phyloP scores from a whole-genome alignment of 2,888 invertebrate genomes.

The Sepiola atlantica region DNA sequence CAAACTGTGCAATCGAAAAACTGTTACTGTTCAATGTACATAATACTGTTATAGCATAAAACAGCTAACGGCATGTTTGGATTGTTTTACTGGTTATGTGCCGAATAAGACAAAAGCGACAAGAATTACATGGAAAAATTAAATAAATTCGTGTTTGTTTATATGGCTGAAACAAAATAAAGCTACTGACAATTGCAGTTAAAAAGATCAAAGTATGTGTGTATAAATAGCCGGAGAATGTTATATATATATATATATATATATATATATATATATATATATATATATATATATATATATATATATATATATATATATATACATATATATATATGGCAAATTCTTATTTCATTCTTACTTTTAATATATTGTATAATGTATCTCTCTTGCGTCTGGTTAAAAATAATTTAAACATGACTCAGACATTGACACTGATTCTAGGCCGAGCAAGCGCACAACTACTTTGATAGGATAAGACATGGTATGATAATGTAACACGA shows the following conservation, averaged over 20 bases:
- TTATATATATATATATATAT: neutral
- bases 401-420: too few species aligned
- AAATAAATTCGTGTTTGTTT: neutral
- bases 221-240: neutral
- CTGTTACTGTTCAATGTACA: neutral
- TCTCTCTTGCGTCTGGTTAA: too few species aligned
- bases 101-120: neutral
- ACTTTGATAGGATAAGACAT: too few species aligned
- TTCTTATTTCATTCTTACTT: too few species aligned
- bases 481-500: too few species aligned
- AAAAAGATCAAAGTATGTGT: neutral
- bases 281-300: neutral
- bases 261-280: neutral
- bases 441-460: too few species aligned
- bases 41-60: neutral
- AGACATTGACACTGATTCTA: too few species aligned
- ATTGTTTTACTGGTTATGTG: neutral
- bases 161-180: neutral
- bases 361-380: too few species aligned
- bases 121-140: neutral
- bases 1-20: neutral
- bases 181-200: neutral
- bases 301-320: neutral
- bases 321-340: neutral
- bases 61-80: neutral